Conservation (phyloP, 2,888 invertebrate species). For the Tenthredo distinguenda region DNA sequence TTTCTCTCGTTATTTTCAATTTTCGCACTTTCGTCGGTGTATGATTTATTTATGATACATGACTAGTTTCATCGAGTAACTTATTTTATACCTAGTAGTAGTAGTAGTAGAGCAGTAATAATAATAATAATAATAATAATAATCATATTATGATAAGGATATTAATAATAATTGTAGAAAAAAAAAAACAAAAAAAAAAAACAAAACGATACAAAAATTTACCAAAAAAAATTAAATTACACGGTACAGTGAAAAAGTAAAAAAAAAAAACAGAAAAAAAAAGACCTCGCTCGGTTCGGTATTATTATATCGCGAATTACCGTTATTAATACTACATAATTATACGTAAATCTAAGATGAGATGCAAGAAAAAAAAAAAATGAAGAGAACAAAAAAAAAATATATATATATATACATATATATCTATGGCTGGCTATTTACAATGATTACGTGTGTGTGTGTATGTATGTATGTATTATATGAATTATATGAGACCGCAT, state of each 20-base stretch:
- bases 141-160: neutral
- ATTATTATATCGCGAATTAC: neutral
- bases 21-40: conserved; percentile 30
- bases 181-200: neutral
- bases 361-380: neutral
- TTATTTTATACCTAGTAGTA: conserved; percentile 50
- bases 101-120: neutral
- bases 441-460: conserved; percentile 1
- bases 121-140: neutral
- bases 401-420: neutral
- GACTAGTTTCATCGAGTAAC: conserved; percentile 66
- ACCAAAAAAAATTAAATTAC: neutral
- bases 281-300: neutral
- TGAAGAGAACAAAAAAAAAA: too few species aligned
- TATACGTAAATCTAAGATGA: neutral
- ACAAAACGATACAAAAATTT: neutral
- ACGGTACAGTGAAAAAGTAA: neutral
- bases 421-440: neutral
- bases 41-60: conserved; percentile 62
- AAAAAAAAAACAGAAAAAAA: neutral
- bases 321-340: conserved; percentile 46
- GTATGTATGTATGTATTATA: neutral
- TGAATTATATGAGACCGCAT: neutral
- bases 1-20: neutral
- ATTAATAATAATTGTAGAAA: neutral